Evolutionary conservation across 2,113 vertebrate species (phyloP).

Genomic region (Charina bottae): DNA sequence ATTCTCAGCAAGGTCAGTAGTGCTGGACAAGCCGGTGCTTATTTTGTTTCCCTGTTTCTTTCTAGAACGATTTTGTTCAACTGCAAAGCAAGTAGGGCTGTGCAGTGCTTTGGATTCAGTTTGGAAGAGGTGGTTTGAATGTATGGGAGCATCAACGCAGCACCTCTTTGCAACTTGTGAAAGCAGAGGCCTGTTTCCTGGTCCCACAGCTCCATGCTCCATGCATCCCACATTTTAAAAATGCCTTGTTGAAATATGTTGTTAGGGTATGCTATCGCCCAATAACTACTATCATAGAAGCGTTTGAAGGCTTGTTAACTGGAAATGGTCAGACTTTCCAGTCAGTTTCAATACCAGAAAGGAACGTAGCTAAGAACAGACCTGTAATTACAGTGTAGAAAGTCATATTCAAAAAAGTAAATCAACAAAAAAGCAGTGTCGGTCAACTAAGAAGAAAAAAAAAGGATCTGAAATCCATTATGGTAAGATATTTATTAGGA

Average conservation of each 20-base stretch:
- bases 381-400: constrained; percentile 8
- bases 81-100: not conserved
- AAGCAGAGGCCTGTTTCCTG: not conserved
- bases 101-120: not conserved
- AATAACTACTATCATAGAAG: not conserved
- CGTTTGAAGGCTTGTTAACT: not conserved
- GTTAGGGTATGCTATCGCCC: not conserved
- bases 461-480: not conserved
- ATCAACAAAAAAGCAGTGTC: not conserved
- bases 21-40: not conserved
- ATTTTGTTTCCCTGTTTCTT: not conserved
- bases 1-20: not conserved
- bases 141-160: not conserved
- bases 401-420: not conserved
- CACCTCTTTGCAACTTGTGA: not conserved
- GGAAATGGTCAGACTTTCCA: constrained; percentile 14
- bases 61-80: not conserved
- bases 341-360: not conserved
- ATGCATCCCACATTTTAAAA: not conserved
- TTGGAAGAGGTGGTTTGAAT: not conserved
- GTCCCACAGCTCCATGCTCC: not conserved
- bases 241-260: not conserved
- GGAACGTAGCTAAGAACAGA: not conserved
- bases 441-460: not conserved
- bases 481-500: not conserved